These are phyloP conservation scores for Isichthys henryi DNA, from an alignment of 2,113 vertebrate genomes.

Conservation along the genomic window DNA sequence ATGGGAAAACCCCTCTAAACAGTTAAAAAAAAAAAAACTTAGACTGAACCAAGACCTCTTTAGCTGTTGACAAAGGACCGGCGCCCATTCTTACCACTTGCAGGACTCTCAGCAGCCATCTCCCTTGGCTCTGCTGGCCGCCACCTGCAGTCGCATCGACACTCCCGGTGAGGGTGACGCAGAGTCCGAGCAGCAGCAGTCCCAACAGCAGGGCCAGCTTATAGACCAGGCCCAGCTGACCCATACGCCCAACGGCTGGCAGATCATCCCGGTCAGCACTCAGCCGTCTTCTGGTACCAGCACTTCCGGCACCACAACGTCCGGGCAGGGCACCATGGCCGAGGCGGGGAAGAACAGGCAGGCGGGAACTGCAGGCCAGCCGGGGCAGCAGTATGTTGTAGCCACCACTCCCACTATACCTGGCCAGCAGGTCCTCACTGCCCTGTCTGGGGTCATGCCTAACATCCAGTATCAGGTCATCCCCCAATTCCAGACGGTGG, in stretches of 20 bases:
- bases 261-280: conserved; percentile 72
- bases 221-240: conserved; percentile 77
- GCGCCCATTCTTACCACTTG: conserved; percentile 24
- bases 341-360: conserved; percentile 63
- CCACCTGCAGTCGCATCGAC: conserved; percentile 94
- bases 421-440: conserved; percentile 82
- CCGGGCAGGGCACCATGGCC: conserved; percentile 55
- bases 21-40: neutral
- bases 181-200: conserved; percentile 59
- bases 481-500: conserved; percentile 90
- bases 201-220: conserved; percentile 59
- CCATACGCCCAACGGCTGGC: conserved; percentile 84
- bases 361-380: conserved; percentile 35
- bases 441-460: conserved; percentile 77
- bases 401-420: conserved; percentile 70
- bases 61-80: neutral
- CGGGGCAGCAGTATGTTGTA: conserved; percentile 73
- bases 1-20: too few relatives aligned
- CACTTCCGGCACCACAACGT: conserved; percentile 60
- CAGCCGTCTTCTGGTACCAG: conserved; percentile 45
- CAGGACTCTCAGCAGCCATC: conserved; percentile 90
- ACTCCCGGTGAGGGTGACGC: conserved; percentile 80
- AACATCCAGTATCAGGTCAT: conserved; percentile 97
- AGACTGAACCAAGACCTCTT: neutral
- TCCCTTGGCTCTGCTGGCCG: conserved; percentile 86